Evolutionary conservation across 1,140 invertebrate species (phyloP).

Genomic region (Bicyclus anynana): DNA sequence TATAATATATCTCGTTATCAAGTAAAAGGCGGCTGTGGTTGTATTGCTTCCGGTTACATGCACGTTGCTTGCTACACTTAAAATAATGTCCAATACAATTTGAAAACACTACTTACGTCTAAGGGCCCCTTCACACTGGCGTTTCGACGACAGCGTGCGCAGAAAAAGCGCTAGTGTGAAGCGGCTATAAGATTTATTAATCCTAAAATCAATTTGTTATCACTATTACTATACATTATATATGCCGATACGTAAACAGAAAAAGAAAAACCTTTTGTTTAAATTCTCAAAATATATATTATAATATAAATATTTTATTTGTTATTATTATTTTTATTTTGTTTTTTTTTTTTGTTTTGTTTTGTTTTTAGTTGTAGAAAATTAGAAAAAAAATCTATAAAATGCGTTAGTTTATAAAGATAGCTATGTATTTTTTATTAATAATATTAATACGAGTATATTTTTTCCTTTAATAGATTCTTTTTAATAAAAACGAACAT

Average conservation of each 20-base stretch:
- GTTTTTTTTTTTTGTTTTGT: constrained; percentile 22
- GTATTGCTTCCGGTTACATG: constrained; percentile 51
- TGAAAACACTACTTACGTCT: constrained; percentile 78
- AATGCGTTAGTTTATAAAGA: constrained; percentile 31
- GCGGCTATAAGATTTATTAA: no score
- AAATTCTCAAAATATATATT: constrained; percentile 63
- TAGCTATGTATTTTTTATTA: constrained; percentile 15
- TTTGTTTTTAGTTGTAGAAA: constrained; percentile 45
- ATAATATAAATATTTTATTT: constrained; percentile 26
- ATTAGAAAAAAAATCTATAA: constrained; percentile 43
- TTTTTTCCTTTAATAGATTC: constrained; percentile 17
- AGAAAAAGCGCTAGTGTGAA: no score
- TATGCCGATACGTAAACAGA: constrained; percentile 61
- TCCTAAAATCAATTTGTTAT: constrained; percentile 74
- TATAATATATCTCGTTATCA: constrained; percentile 24
- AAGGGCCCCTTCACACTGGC: no score
- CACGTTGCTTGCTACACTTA: constrained; percentile 39
- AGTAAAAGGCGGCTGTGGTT: constrained; percentile 59
- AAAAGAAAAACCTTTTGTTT: constrained; percentile 22
- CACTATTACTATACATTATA: constrained; percentile 54
- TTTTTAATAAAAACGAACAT: constrained; percentile 13
- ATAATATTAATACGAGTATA: constrained; percentile 21
- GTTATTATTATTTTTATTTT: not conserved
- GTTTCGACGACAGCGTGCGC: no score
- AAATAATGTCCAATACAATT: constrained; percentile 75